Base-by-base conservation (phyloP, 2,113 vertebrate genomes). In the Psittacara wagleri region DNA sequence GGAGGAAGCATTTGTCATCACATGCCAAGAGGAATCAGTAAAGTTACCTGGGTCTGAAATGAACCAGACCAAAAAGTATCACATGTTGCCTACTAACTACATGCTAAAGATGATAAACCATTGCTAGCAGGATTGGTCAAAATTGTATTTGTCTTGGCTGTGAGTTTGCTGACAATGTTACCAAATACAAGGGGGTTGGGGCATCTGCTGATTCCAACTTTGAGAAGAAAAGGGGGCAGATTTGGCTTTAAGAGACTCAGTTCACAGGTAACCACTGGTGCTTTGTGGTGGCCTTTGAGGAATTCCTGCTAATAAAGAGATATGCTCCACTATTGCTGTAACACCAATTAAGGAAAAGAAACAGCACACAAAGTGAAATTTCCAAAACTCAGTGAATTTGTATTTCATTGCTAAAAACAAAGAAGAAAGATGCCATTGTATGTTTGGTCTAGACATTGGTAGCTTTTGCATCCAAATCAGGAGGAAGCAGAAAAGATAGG, bases 141-240 rank as follows among this genome's bases (percentile, higher is more conserved):
- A 92, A 88, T 52, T 11, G 90, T 78, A 59, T 76, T 92, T 83
- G 20, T 80, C 35, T 91, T 88, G 75, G 66, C 54, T 90, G 27
- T 70, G 55, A 85, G 81, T 83, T 89, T 92, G 28, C 44, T 95
- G 67, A 69, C 88, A 81, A 79, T 83, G 13, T 87, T 68, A 86
- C 11, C 62, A 90, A 74, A 73, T 57, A 43, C 70, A 84, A n/a
- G 20, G 7, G 16, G 5, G 1, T 0, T 72, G 46, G 46, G 13
- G 70, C 93, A 90, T 48, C n/a, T 82, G 59, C 48, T 91, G 85
- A 46, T 64, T 85, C 52, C 23, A 33, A 52, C 28, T 83, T 73
- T 35, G 49, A 91, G 43, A 77, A 70, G 62, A 86, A 80, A 51
- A 66, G 9, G 11, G 46, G 13, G 3, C 39, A 94, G 23, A 24